Base-by-base conservation (phyloP, 2,888 invertebrate species). In the Automeris io region DNA sequence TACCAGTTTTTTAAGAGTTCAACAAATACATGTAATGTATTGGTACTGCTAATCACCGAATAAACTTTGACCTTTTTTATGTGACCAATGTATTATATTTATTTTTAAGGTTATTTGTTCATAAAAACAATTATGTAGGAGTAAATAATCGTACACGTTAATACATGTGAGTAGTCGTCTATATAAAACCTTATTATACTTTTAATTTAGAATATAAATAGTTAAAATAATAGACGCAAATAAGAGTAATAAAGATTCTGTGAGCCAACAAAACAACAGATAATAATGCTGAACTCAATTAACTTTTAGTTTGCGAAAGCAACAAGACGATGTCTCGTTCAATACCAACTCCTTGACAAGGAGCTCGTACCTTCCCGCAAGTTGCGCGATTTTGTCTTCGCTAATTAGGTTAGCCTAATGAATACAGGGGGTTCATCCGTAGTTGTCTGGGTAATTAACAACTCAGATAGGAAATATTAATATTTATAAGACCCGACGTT, bases 381-480 rank as follows among this genome's bases (percentile, higher is more conserved):
- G 56, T 66, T 57, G 55, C 53, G 57, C 61, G 67, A 66, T 61
- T 68, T 70, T 68, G 69, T 72, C 72, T 70, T 60, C 60, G 55
- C 64, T 81, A 81, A 82, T 82, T 74, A 82, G 74, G 70, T 80
- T 72, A 64, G 58, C 62, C 63, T 81, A 73, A 80, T 80, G 72
- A 81, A 81, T 75, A 80, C 72, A 68, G 70, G 61, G 42, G 69
- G 68, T 70, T 75, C 69, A 74, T 70, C 71, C 70, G 64, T 72
- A 79, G 75, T 77, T 77, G 72, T 75, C 73, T 70, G 68, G 69
- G 62, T 77, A 81, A 82, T 81, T 80, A 81, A 77, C 74, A 73
- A 66, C 74, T 66, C 64, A 79, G 75, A 77, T 77, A 73, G 68
- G 71, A 77, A 76, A 75, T 79, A 80, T 82, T 82, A 82, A 82